Evolutionary conservation across 30 jellyfish, hydroid and myxozoan genomes (phyloP), one percentile per base, ranked within the genome.

Genomic region (Sanderia malayensis): DNA sequence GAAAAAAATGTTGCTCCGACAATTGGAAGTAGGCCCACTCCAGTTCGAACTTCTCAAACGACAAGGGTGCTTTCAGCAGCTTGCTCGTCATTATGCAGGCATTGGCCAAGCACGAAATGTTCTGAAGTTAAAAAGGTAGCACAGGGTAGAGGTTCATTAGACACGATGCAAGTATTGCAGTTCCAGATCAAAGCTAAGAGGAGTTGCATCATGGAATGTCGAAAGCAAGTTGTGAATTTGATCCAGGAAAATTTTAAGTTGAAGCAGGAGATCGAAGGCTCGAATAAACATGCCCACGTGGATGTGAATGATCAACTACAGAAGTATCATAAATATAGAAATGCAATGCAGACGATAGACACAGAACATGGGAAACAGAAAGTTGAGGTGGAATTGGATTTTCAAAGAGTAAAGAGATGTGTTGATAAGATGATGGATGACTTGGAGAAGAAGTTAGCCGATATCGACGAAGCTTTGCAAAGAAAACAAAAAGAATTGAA

Each of bases 41-140:
- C 18, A 24, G 25, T 24, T 4, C 24, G 25, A 49, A 4, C 6
- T 8, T 2, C 4, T 4, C 8, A 8, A 49, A 19, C 64, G 18
- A 49, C 52, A 37, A 37, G 52, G 13, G 52, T 4, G 52, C 6
- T 13, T 37, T 4, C 13, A 37, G 52, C 89, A 0, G 89, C 89
- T 20, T 78, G 89, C 41, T 78, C 89, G 10, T 49, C 89, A 0
- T 7, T 49, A 31, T 78, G 89, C 47, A 78, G 82, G 58, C 89
- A 78, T 44, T 47, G 70, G 6, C 76, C 89, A 8, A 64, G 52
- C 18, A 23, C 70, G 15, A 23, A 31, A 53, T 1, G 15, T 6
- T 4, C 64, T 9, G 47, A 65, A n/a, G 70, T 21, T n/a, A 31
- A 31, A 11, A 78, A 31, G 31, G 57, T 55, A 0, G 72, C n/a